Conservation (phyloP, 2,113 vertebrate genomes). For the Phalacrocorax brasilianus region DNA sequence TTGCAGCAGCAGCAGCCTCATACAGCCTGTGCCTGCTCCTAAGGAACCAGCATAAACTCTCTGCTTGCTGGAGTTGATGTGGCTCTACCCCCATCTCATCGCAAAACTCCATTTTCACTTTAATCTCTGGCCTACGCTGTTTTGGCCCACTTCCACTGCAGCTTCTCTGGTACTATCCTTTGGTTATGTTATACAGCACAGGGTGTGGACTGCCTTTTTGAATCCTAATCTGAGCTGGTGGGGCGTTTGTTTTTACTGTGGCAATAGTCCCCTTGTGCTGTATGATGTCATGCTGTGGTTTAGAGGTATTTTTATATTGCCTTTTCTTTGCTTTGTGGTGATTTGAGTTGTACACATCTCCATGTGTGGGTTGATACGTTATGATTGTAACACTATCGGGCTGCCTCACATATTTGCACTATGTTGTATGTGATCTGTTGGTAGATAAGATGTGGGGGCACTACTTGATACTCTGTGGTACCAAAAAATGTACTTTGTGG, state of each 20-base stretch:
- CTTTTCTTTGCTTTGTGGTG: neutral
- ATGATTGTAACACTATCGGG: rapidly evolving
- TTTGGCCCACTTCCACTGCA: neutral
- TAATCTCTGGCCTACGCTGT: neutral
- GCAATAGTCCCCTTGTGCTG: neutral
- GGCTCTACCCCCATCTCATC: neutral
- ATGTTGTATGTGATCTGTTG: neutral
- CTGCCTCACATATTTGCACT: neutral
- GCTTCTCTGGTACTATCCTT: neutral
- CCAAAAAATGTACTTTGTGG: neutral
- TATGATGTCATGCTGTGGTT: neutral
- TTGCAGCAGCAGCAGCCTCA: neutral
- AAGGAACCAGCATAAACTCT: neutral
- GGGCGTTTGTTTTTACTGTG: neutral
- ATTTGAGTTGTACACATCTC: neutral
- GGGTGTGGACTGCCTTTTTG: neutral
- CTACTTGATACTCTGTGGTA: rapidly evolving
- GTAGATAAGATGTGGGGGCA: too few species aligned
- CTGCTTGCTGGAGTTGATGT: neutral
- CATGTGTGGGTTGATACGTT: neutral
- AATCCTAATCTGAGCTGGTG: neutral
- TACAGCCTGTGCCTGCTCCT: neutral
- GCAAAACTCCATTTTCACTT: neutral
- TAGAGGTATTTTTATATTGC: neutral
- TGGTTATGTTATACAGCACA: neutral